These are phyloP conservation scores for Atopsyche davidsoni DNA, from an alignment of 1,140 invertebrate genomes.

Conservation along the genomic window DNA sequence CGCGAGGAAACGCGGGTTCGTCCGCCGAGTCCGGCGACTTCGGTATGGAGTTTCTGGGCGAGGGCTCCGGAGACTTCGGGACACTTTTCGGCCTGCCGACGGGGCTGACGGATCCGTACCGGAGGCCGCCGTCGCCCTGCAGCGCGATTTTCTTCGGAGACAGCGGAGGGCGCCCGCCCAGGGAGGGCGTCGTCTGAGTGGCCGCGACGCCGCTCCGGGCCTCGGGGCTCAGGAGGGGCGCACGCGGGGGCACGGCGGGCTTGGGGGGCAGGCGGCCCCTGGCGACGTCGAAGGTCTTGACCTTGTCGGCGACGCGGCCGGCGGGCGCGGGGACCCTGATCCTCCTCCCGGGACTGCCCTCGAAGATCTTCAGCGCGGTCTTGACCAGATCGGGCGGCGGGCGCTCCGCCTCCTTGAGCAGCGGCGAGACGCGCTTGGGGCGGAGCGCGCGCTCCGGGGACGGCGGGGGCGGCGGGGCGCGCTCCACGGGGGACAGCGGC, in stretches of 20 bases:
- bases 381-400: slow-evolving; percentile 81
- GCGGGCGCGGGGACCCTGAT: slow-evolving; percentile 36
- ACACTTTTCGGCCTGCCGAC: not conserved
- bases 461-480: not conserved
- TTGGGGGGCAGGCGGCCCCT: slow-evolving; percentile 1
- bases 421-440: slow-evolving; percentile 52
- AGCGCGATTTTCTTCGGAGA: slow-evolving; percentile 22
- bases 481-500: not conserved
- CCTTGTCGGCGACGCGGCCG: slow-evolving; percentile 60
- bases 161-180: slow-evolving; percentile 20
- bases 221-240: slow-evolving; percentile 21
- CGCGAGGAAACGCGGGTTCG: not conserved
- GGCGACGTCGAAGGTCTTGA: slow-evolving; percentile 54
- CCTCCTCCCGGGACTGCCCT: slow-evolving; percentile 50
- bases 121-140: slow-evolving; percentile 5
- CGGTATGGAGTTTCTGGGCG: slow-evolving; percentile 7
- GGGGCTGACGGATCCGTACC: slow-evolving; percentile 19
- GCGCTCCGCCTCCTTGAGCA: slow-evolving; percentile 72
- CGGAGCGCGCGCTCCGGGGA: slow-evolving; percentile 12
- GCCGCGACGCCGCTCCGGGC: not conserved
- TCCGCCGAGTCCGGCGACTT: not conserved
- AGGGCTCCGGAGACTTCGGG: slow-evolving; percentile 13
- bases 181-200: slow-evolving; percentile 20
- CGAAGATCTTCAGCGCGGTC: slow-evolving; percentile 76
- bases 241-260: slow-evolving; percentile 16